Conservation (phyloP, 2,888 invertebrate species). For the Fragum fragum region DNA sequence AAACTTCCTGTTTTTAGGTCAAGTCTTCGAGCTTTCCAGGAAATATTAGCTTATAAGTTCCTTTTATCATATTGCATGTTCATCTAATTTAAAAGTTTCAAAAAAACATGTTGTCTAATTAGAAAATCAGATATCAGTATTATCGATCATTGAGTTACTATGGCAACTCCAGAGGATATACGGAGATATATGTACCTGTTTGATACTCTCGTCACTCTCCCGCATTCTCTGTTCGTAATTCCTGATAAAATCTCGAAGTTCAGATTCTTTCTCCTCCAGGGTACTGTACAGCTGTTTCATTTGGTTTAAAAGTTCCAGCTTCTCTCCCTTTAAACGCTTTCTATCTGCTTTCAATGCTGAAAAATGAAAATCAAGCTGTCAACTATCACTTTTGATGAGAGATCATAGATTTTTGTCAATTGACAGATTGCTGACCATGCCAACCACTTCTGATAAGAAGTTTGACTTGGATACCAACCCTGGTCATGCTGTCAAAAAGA, state of each 20-base stretch:
- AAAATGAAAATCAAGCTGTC: too few species aligned
- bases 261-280: conserved; percentile 97
- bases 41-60: not conserved
- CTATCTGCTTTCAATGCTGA: conserved; percentile 94
- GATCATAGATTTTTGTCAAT: too few species aligned
- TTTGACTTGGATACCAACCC: too few species aligned
- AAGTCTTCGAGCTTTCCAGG: too few species aligned
- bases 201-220: conserved; percentile 92
- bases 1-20: too few species aligned
- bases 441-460: too few species aligned
- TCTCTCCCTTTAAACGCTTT: conserved; percentile 96
- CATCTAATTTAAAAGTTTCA: not conserved
- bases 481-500: too few species aligned
- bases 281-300: conserved; percentile 98
- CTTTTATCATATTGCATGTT: not conserved
- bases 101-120: not conserved
- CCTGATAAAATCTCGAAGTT: conserved; percentile 96
- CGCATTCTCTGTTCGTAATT: conserved; percentile 97
- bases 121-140: not conserved
- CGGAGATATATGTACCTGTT: conserved; percentile 80
- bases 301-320: conserved; percentile 96
- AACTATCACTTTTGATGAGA: too few species aligned
- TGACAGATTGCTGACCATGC: too few species aligned
- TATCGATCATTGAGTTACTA: not conserved
- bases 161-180: not conserved